Evolutionary conservation across 2,797 vertebrate genomes (phyloP).

Genomic region (Cebuella pygmaea): DNA sequence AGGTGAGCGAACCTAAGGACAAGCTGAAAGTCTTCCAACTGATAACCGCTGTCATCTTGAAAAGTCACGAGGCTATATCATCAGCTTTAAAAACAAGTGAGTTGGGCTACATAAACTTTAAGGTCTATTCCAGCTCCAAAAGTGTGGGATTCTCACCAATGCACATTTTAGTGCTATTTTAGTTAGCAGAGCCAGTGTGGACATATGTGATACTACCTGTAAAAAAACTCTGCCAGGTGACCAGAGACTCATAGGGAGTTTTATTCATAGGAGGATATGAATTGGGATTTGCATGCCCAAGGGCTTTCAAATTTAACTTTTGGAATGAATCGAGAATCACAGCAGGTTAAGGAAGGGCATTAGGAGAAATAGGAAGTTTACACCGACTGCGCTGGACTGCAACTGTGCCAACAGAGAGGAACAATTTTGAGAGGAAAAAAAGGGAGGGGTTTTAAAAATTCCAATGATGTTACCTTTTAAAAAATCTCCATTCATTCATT

Average conservation of each 20-base stretch:
- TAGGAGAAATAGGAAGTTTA: background rate
- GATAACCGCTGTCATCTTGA: background rate
- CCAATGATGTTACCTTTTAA: background rate
- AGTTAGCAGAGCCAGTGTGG: background rate
- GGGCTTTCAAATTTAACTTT: background rate
- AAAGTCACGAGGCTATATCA: background rate
- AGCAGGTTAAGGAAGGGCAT: background rate
- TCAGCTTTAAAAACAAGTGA: background rate
- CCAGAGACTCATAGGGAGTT: background rate
- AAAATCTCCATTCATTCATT: background rate
- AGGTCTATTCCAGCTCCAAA: background rate
- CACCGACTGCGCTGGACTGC: background rate
- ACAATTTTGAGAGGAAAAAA: background rate
- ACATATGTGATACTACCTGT: background rate
- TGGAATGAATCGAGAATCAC: background rate
- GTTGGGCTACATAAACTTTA: background rate
- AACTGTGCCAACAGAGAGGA: background rate
- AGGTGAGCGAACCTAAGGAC: background rate
- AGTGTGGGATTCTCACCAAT: background rate
- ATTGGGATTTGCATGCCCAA: background rate
- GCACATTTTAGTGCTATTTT: background rate
- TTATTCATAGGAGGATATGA: background rate
- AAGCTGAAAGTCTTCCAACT: background rate
- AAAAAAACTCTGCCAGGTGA: background rate
- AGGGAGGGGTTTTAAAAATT: background rate